Percentiles rank a stretch among this genome's conserved stretches.
Evolutionary conservation across 2,113 vertebrate genomes (phyloP).

Genomic region (Rhegmatorhina hoffmannsi): DNA sequence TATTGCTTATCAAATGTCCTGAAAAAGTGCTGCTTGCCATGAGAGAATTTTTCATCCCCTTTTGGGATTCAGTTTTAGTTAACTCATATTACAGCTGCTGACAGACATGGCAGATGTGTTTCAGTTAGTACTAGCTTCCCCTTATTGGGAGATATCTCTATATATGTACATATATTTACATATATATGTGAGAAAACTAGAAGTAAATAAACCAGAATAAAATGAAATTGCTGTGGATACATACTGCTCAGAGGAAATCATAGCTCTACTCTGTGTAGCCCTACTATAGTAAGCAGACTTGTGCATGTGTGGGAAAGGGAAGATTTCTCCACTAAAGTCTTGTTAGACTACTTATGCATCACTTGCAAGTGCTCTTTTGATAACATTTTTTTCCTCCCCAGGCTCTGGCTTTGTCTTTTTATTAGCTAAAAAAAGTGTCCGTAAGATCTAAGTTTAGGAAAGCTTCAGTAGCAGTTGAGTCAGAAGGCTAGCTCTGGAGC

Average conservation of each 20-base stretch:
- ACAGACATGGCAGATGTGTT: background rate
- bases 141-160: background rate
- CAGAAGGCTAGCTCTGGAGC: constrained; percentile 2
- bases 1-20: constrained; percentile 31
- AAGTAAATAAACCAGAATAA: background rate
- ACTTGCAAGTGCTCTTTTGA: background rate
- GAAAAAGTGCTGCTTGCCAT: background rate
- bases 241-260: background rate
- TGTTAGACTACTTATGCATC: background rate
- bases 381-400: background rate
- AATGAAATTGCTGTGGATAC: background rate
- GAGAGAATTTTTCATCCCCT: background rate
- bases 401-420: background rate
- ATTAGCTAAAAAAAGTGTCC: background rate
- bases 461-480: constrained; percentile 34
- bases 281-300: background rate
- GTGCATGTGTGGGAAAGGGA: background rate
- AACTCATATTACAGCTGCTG: background rate
- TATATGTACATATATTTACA: background rate
- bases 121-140: background rate
- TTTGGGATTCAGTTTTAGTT: background rate
- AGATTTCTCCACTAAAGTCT: background rate
- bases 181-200: background rate
- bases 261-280: background rate
- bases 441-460: background rate